Percentiles rank a stretch among this genome's conserved stretches.
phyloP scores from a whole-genome alignment of 1,140 invertebrate genomes.

The Cryptotermes secundus region DNA sequence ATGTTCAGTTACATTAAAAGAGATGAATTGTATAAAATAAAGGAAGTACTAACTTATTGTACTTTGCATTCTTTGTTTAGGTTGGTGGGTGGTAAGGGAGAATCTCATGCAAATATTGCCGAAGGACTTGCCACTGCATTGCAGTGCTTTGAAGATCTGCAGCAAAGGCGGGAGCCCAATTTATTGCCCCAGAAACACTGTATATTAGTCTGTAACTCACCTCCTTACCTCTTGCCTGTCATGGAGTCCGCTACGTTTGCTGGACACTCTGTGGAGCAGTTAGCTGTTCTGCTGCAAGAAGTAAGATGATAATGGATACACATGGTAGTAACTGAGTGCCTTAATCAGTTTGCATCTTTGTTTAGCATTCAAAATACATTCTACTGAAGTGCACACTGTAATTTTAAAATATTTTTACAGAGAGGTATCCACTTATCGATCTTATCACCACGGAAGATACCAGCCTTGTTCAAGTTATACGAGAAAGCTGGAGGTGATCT shows the following conservation, averaged over 20 bases:
- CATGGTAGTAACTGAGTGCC: background rate
- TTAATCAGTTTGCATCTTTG: background rate
- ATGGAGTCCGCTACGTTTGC: slow-evolving; percentile 73
- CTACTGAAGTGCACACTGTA: background rate
- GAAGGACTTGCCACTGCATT: slow-evolving; percentile 88
- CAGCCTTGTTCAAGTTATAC: slow-evolving; percentile 73
- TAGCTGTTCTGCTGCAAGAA: slow-evolving; percentile 71
- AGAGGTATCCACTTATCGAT: slow-evolving; percentile 83
- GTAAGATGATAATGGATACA: slow-evolving; percentile 45
- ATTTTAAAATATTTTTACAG: slow-evolving; percentile 52
- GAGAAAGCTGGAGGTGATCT: slow-evolving; percentile 85
- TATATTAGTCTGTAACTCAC: slow-evolving; percentile 89
- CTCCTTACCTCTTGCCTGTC: slow-evolving; percentile 83
- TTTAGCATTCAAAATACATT: background rate
- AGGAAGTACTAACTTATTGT: background rate
- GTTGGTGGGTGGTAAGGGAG: slow-evolving; percentile 85
- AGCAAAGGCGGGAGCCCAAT: slow-evolving; percentile 61
- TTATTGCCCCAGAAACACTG: slow-evolving; percentile 70
- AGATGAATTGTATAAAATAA: too few relatives aligned
- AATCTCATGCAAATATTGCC: slow-evolving; percentile 83
- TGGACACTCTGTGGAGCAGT: slow-evolving; percentile 71
- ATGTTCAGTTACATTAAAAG: too few relatives aligned
- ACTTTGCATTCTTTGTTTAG: slow-evolving; percentile 50
- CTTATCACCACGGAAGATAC: slow-evolving; percentile 84
- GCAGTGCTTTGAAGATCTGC: slow-evolving; percentile 85